Base-by-base conservation (phyloP, 2,888 invertebrate genomes). In the Drosophila mulleri region DNA sequence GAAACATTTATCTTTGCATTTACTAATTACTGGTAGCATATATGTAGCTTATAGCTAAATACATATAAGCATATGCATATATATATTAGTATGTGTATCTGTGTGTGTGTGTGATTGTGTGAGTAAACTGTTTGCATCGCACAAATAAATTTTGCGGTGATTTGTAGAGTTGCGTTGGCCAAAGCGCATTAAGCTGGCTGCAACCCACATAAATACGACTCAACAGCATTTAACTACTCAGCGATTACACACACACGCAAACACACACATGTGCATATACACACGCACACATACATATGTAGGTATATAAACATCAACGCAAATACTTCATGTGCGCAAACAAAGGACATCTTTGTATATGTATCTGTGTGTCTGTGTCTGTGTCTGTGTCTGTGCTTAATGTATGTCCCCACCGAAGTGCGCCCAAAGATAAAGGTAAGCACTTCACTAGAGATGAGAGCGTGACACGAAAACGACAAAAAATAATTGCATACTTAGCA, bases 141-240 rank as follows among this genome's bases (percentile, higher is more conserved):
- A 82, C 78, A 83, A 84, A 83, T 83, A 85, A 80, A 84, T 80
- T 80, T 82, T 78, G 70, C 76, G 75, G 80, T 84, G 80, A 83
- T 83, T 83, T 85, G 83, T 83, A 58, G 83, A 83, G 72, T 60
- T 72, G 75, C 70, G 75, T 59, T 68, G 45, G 70, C 50, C 50
- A 66, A 69, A 71, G 72, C 67, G 79, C 83, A 86, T 83, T 86
- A 79, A 75, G 64, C 58, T 68, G 62, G 61, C 72, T 64, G 67
- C 67, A 68, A 72, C 72, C 71, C 67, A 74, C 71, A 78, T 75
- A 72, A 61, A 67, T 73, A 67, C 68, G 78, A 64, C 56, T 74
- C 60, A 69, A 68, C 66, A 67, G 72, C 61, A 79, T 83, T 81
- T 79, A 78, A 81, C 72, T 85, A 83, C 83, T 70, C 59, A 60